Evolutionary conservation across 2,113 vertebrate species (phyloP).

Genomic region (Halcyon malimbica): DNA sequence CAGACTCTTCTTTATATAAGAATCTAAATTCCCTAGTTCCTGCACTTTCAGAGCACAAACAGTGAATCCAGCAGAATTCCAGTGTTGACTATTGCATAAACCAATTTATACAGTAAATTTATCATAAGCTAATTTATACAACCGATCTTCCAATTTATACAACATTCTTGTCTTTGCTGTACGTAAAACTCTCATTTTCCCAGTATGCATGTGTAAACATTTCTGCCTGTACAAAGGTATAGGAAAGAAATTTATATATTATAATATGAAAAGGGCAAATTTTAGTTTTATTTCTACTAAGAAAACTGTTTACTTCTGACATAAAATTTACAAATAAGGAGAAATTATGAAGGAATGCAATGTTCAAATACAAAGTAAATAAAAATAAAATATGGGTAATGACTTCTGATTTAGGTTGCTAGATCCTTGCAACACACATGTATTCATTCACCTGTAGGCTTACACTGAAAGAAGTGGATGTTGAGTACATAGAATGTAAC

Average conservation of each 20-base stretch:
- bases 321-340: background rate
- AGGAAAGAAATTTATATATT: background rate
- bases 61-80: background rate
- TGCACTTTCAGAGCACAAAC: background rate
- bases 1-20: background rate
- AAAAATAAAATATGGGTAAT: background rate
- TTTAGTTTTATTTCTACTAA: background rate
- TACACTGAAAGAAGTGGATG: background rate
- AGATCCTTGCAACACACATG: background rate
- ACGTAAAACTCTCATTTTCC: background rate
- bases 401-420: background rate
- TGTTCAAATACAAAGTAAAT: background rate
- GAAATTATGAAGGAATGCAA: background rate
- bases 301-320: background rate
- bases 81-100: background rate
- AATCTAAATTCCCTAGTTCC: background rate
- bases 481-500: background rate
- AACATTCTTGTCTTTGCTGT: background rate
- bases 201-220: background rate
- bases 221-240: background rate
- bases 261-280: background rate
- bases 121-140: background rate
- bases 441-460: background rate
- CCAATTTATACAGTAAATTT: background rate
- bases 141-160: background rate